These are phyloP conservation scores for Seira musarum DNA, from an alignment of 2,888 invertebrate genomes.

Conservation along the genomic window DNA sequence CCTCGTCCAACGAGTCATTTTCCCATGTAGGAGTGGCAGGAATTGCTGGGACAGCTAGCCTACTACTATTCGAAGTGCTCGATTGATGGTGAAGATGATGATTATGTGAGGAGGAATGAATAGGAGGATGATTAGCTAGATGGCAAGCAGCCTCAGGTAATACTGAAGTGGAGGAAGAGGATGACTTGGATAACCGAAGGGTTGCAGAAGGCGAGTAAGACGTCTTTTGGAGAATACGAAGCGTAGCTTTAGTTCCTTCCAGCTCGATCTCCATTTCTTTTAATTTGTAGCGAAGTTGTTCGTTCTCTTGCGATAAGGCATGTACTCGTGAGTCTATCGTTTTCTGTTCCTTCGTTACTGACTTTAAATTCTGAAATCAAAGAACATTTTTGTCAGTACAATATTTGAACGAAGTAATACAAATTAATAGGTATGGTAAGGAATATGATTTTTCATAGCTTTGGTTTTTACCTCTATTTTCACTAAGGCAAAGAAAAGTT, in stretches of 20 bases:
- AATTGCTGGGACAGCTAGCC: slow-evolving; percentile 9
- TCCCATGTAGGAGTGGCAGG: slow-evolving; percentile 47
- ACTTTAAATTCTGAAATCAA: slow-evolving; percentile 54
- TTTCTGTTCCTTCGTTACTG: slow-evolving; percentile 55
- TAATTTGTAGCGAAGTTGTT: slow-evolving; percentile 67
- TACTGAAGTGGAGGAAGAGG: slow-evolving; percentile 52
- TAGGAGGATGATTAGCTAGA: slow-evolving; percentile 5
- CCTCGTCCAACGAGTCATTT: slow-evolving; percentile 52
- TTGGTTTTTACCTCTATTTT: slow-evolving; percentile 64
- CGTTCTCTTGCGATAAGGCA: slow-evolving; percentile 66
- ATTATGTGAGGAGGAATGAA: background rate
- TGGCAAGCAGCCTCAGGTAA: slow-evolving; percentile 55
- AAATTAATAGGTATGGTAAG: background rate
- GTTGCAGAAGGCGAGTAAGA: slow-evolving; percentile 38
- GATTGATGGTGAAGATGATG: slow-evolving; percentile 35
- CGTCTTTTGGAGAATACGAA: slow-evolving; percentile 65
- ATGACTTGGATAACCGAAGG: slow-evolving; percentile 18
- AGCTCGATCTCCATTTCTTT: slow-evolving; percentile 68
- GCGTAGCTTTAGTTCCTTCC: slow-evolving; percentile 67
- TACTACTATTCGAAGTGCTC: too few relatives aligned
- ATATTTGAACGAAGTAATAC: background rate
- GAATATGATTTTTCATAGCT: too few relatives aligned
- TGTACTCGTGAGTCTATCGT: slow-evolving; percentile 54
- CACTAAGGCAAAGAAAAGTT: slow-evolving; percentile 64
- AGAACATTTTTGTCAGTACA: slow-evolving; percentile 11